Evolutionary conservation across 2,888 invertebrate species (phyloP).

Genomic region (Heteromyza rotundicornis): DNA sequence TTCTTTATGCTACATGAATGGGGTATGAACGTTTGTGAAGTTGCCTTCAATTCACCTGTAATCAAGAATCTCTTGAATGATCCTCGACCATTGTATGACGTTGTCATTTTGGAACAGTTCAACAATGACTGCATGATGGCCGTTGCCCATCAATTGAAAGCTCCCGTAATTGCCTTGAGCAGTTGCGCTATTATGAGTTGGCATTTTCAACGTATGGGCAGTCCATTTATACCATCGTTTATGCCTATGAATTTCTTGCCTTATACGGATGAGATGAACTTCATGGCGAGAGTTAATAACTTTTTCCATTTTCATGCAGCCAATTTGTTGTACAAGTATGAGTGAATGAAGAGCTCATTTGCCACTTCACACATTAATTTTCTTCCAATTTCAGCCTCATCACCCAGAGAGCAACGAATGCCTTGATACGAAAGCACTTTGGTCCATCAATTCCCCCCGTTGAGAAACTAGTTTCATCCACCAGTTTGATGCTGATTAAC

Average conservation of each 20-base stretch:
- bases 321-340: slow-evolving; percentile 46
- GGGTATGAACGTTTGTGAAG: slow-evolving; percentile 46
- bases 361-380: not conserved
- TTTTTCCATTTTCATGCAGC: slow-evolving; percentile 41
- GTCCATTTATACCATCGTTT: slow-evolving; percentile 66
- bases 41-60: slow-evolving; percentile 45
- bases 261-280: slow-evolving; percentile 59
- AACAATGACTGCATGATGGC: slow-evolving; percentile 73
- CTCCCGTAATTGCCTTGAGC: slow-evolving; percentile 67
- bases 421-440: slow-evolving; percentile 58
- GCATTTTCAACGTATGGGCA: slow-evolving; percentile 65
- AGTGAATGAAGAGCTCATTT: no score
- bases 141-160: slow-evolving; percentile 68
- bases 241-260: slow-evolving; percentile 65
- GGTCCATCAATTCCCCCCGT: slow-evolving; percentile 62
- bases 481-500: slow-evolving; percentile 62
- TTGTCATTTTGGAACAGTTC: slow-evolving; percentile 73
- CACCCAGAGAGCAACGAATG: slow-evolving; percentile 57
- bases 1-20: slow-evolving; percentile 52
- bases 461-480: slow-evolving; percentile 58
- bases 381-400: slow-evolving; percentile 35
- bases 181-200: slow-evolving; percentile 69
- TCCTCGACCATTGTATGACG: slow-evolving; percentile 66
- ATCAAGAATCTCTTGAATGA: slow-evolving; percentile 38
- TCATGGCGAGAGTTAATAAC: slow-evolving; percentile 62